Evolutionary conservation across 2,113 vertebrate genomes (phyloP), one percentile per base, ranked within the genome.

Genomic region (Nansenia antarctica): DNA sequence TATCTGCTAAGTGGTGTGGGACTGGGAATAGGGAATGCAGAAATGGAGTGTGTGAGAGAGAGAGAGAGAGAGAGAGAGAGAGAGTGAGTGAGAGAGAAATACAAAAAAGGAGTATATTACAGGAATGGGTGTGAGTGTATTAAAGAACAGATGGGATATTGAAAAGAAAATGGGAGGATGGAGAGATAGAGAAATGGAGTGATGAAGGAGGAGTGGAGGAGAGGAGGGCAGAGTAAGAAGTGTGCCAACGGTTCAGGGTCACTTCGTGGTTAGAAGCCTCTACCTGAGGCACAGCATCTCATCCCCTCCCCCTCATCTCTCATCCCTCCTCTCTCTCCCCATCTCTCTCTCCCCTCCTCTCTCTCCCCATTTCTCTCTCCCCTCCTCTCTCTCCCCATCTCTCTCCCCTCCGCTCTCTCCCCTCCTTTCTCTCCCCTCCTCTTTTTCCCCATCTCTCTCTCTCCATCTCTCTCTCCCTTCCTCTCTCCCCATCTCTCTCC

Each of bases 181-280:
- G 11, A 63, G 60, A 68, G 65, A 35, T n/a, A n/a, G n/a, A n/a
- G n/a, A 45, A 63, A 53, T 27, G 22, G 22, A 64, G 20, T 49
- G 2, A 32, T 39, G 26, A 63, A 57, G 24, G 9, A 55, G 26
- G 7, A 63, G 27, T 53, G 58, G 39, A 54, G 52, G 47, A 66
- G 45, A 58, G 58, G 30, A 49, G 24, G 39, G 45, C 7, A 49
- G 45, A 7, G 18, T 18, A 2, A 59, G n/a, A 22, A 14, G 18
- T n/a, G 22, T 65, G 35, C 11, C 64, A 32, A 58, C 27, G 47
- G 34, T 15, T 39, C 14, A 55, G 52, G 20, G n/a, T 22, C 22
- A 8, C 18, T 11, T 5, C 6, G 9, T 54, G 52, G 52, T 54
- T 9, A 42, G 14, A 8, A 5, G 49, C 26, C 42, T 73, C 42